phyloP scores from a whole-genome alignment of 2,113 vertebrate species.

The Lagopus muta region DNA sequence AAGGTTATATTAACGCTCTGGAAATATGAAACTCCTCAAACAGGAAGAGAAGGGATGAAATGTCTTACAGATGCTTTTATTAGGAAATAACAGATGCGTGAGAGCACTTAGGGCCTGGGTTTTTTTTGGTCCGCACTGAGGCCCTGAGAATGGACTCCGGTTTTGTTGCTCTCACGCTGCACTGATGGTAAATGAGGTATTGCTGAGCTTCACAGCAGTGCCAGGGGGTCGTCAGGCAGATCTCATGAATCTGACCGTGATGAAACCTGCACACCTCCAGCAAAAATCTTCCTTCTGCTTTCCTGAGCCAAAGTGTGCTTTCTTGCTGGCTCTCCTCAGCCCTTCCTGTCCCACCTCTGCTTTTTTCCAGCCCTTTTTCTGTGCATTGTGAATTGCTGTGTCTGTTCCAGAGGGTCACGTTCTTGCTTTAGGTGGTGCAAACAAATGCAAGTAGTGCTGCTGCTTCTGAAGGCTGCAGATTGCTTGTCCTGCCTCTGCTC shows the following conservation, averaged over 20 bases:
- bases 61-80: slow-evolving; percentile 42
- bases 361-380: not conserved
- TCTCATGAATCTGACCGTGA: not conserved
- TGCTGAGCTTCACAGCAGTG: not conserved
- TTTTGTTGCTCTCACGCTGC: not conserved
- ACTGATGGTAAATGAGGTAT: not conserved
- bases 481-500: not conserved
- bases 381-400: not conserved
- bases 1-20: not conserved
- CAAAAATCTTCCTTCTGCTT: not conserved
- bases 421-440: not conserved
- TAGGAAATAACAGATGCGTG: not conserved
- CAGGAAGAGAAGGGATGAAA: not conserved
- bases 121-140: not conserved
- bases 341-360: rapidly evolving
- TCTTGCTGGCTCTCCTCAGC: not conserved
- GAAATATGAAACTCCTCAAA: slow-evolving; percentile 32
- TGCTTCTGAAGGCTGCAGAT: not conserved
- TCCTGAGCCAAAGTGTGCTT: rapidly evolving
- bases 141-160: not conserved
- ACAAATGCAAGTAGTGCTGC: not conserved
- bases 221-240: not conserved
- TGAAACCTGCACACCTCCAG: not conserved
- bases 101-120: not conserved
- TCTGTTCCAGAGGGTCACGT: not conserved